Evolutionary conservation across 23 tunicate species (phyloP).

Genomic region (Pegea sp.): DNA sequence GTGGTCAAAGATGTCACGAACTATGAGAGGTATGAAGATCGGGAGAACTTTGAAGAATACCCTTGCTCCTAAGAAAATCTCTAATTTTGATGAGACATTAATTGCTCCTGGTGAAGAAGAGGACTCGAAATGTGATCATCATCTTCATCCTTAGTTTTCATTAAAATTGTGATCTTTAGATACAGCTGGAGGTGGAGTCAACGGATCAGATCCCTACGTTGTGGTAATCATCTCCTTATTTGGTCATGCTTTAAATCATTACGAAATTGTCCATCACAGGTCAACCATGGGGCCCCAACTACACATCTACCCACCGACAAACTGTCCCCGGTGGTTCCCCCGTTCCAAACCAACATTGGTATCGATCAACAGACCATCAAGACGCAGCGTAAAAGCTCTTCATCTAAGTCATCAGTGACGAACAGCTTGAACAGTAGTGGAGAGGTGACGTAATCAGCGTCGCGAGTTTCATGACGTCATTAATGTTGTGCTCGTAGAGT

Average conservation of each 20-base stretch:
- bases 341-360: conserved; percentile 51
- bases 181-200: too few species aligned
- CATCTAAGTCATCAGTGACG: conserved; percentile 39
- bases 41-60: conserved; percentile 28
- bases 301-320: conserved; percentile 58
- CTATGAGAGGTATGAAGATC: conserved; percentile 35
- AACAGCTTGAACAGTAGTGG: conserved; percentile 85
- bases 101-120: conserved; percentile 28
- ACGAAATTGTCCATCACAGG: too few species aligned
- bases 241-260: too few species aligned
- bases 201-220: too few species aligned
- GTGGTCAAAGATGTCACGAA: conserved; percentile 39
- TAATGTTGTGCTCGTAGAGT: conserved; percentile 2
- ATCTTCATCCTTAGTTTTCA: too few species aligned
- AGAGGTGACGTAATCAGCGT: conserved; percentile 12
- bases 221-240: too few species aligned
- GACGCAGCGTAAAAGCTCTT: conserved; percentile 24
- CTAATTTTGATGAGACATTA: conserved; percentile 44
- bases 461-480: background rate
- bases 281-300: conserved; percentile 64
- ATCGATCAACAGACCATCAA: conserved; percentile 37
- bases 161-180: background rate
- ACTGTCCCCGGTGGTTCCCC: conserved; percentile 52
- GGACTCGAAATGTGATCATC: too few species aligned
- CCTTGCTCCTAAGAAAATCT: conserved; percentile 5